phyloP scores from a whole-genome alignment of 1,140 invertebrate genomes.

The Lepidostoma basale region DNA sequence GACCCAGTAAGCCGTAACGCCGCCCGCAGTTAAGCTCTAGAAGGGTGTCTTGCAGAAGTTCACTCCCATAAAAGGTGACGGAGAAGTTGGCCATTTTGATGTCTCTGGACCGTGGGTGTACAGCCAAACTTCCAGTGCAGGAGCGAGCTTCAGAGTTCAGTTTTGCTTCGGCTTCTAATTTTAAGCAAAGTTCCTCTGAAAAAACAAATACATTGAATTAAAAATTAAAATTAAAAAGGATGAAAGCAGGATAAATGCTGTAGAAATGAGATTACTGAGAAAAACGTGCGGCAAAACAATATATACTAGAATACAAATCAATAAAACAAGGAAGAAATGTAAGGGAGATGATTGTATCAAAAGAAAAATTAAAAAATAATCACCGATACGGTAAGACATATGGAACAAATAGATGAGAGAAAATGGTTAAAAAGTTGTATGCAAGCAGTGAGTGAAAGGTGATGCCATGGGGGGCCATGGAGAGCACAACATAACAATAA shows the following conservation, averaged over 20 bases:
- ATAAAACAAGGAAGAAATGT: too few species aligned
- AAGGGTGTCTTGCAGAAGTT: slow-evolving; percentile 94
- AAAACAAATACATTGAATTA: slow-evolving; percentile 14
- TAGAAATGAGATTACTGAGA: too few species aligned
- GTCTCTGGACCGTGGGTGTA: slow-evolving; percentile 94
- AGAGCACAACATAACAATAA: too few species aligned
- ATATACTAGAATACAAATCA: too few species aligned
- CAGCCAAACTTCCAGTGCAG: slow-evolving; percentile 92
- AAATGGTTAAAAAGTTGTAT: too few species aligned
- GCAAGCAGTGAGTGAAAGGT: too few species aligned
- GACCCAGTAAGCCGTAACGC: slow-evolving; percentile 94
- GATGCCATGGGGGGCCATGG: too few species aligned
- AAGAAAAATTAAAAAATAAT: slow-evolving; percentile 5
- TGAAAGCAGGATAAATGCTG: too few species aligned
- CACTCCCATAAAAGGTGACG: slow-evolving; percentile 96
- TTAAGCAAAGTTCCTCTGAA: slow-evolving; percentile 82
- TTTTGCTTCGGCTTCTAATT: slow-evolving; percentile 87
- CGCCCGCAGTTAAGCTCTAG: slow-evolving; percentile 96
- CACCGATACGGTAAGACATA: neutral
- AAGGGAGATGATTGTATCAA: too few species aligned
- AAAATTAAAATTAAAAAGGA: too few species aligned
- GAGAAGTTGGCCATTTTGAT: slow-evolving; percentile 97
- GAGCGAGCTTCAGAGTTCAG: slow-evolving; percentile 92
- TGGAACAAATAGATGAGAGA: too few species aligned
- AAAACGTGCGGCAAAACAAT: too few species aligned